Percentiles rank a stretch among this genome's conserved stretches.
Conservation (phyloP, 2,797 vertebrate genomes). For the Mormyrus hasselquistii region DNA sequence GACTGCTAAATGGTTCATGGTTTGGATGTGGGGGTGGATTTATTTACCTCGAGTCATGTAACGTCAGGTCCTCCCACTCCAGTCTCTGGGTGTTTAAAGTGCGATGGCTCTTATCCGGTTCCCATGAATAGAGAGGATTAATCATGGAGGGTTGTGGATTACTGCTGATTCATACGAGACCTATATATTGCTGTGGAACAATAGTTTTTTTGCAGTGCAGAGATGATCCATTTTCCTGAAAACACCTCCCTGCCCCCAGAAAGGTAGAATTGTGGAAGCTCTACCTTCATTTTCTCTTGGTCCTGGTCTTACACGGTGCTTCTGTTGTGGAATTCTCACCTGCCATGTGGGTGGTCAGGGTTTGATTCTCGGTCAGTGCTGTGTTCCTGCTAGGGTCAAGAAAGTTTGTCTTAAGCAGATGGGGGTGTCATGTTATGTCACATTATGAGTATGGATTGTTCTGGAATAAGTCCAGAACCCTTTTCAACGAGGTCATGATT, state of each 20-base stretch:
- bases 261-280: neutral
- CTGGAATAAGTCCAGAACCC: neutral
- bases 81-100: constrained; percentile 11
- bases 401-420: neutral
- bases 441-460: constrained; percentile 17
- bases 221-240: neutral
- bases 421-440: neutral
- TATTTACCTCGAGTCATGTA: neutral
- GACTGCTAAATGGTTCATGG: neutral
- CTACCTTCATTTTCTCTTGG: neutral
- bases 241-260: neutral
- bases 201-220: neutral
- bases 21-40: neutral
- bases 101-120: neutral
- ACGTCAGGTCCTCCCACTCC: neutral
- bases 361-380: neutral
- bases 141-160: constrained; percentile 14
- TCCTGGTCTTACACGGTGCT: neutral
- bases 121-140: constrained; percentile 18
- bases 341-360: neutral
- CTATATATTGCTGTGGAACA: neutral
- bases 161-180: constrained; percentile 17
- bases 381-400: neutral
- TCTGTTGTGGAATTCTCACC: neutral
- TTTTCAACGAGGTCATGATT: constrained; percentile 17